Evolutionary conservation across 2,113 vertebrate genomes (phyloP), one percentile per base, ranked within the genome.

Genomic region (Cnemophilus loriae): DNA sequence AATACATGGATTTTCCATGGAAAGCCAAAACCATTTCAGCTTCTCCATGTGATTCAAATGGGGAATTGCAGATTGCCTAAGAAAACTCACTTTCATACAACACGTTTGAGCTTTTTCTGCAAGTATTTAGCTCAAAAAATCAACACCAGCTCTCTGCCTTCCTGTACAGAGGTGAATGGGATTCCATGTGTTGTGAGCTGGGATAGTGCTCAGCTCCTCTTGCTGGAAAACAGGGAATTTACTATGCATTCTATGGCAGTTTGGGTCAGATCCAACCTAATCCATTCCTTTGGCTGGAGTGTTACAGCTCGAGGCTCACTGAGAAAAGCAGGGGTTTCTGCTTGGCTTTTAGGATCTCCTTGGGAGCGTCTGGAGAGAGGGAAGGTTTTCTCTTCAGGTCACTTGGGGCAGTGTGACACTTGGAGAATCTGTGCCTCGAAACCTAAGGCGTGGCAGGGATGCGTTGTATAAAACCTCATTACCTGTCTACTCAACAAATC

Each of bases 181-280:
- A 16, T 35, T 68, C 33, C 16, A 24, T 6, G 42, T 19, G 78
- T 37, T 52, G 33, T 26, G 55, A 46, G 13, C 30, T 37, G 60
- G 47, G 26, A 14, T 8, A 21, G 12, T 1, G 22, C 65, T 63
- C 15, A 11, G 42, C 33, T 33, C 28, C 60, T 82, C 47, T 11
- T 52, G 53, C 33, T 41, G 26, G 52, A 42, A 17, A 12, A 26
- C 5, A 6, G 17, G 23, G 32, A 20, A 27, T 20, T 70, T 17
- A 17, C 13, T 28, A 3, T 1, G 11, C 4, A 1, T 27, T 4
- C 17, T 8, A 0, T 9, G 39, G 69, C 41, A 56, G 14, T 5
- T 28, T 2, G 78, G 52, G 30, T 44, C 53, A 14, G 23, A 47
- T 16, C 47, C 47, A 50, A 37, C 32, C 28, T 4, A 26, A 65